These are phyloP conservation scores for Poeciliopsis turneri DNA, from an alignment of 2,797 vertebrate genomes.

Conservation along the genomic window DNA sequence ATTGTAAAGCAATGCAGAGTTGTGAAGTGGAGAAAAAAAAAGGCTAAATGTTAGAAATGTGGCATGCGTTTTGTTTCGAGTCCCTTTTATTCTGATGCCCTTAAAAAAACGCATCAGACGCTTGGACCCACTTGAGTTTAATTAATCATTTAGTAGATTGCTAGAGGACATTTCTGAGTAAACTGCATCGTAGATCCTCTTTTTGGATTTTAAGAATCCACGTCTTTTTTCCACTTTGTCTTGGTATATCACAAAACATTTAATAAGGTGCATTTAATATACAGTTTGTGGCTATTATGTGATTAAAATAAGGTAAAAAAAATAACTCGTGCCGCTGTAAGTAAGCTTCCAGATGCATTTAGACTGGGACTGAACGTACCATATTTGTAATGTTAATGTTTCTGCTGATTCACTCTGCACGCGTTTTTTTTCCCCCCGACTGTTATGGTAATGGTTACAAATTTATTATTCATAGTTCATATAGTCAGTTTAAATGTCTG, in stretches of 20 bases:
- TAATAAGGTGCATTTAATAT: background rate
- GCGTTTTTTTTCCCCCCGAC: background rate
- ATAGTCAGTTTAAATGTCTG: slow-evolving; percentile 37
- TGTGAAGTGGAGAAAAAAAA: background rate
- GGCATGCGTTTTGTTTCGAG: background rate
- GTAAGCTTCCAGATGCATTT: background rate
- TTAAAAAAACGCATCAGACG: background rate
- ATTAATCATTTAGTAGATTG: background rate
- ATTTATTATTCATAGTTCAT: slow-evolving; percentile 39
- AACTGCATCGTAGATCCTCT: background rate
- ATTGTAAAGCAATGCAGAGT: background rate
- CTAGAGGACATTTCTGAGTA: background rate
- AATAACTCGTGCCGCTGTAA: background rate
- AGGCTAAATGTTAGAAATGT: background rate
- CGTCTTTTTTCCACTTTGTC: background rate
- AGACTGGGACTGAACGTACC: background rate
- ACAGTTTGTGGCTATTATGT: background rate
- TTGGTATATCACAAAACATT: background rate
- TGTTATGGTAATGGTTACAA: slow-evolving; percentile 21
- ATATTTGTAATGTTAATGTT: background rate
- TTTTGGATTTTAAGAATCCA: background rate
- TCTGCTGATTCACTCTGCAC: background rate
- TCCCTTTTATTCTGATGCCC: background rate
- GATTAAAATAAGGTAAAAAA: background rate
- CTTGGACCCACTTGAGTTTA: background rate